Evolutionary conservation across 2,797 vertebrate genomes (phyloP), one percentile per base, ranked within the genome.

Genomic region (Myiotriccus ornatus): DNA sequence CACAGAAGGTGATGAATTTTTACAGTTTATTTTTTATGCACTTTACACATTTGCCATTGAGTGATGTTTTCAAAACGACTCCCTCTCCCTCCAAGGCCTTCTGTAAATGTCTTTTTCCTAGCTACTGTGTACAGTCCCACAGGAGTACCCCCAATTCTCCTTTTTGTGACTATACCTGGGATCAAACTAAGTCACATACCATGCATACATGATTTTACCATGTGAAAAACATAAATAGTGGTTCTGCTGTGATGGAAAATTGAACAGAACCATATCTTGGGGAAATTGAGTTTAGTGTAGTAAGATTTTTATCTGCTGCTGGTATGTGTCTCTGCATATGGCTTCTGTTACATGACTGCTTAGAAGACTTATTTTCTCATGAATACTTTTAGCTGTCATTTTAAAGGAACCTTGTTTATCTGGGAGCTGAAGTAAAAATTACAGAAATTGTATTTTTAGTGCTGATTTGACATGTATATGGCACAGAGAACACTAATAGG

Each of bases 321-420:
- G 79, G 50, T 63, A 52, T 81, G 52, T 39, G 27, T 90, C 88
- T 95, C 91, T 91, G 59, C 94, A 78, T 93, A 55, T 73, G 95
- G 88, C 73, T 95, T 87, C 94, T 88, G 65, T 96, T 96, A 97
- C 18, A 9, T 23, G 65, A 89, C 82, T 74, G 32, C 28, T 60
- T 30, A 73, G 39, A 57, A 24, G 41, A 24, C 28, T 69, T 89
- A 37, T 43, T 95, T 95, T 94, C 71, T 86, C 5, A 7, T 87
- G 77, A 94, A 60, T 73, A 49, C 49, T 53, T 46, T 34, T 86
- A 71, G 83, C 71, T 63, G 59, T 90, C 73, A 55, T 55, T 17
- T 77, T 89, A 80, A 85, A 92, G 84, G 60, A 83, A 78, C 12
- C 56, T 43, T 96, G 74, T 83, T 90, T 96, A 87, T 81, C 49